Conservation (phyloP, 2,113 vertebrate species). For the Austrofundulus limnaeus region DNA sequence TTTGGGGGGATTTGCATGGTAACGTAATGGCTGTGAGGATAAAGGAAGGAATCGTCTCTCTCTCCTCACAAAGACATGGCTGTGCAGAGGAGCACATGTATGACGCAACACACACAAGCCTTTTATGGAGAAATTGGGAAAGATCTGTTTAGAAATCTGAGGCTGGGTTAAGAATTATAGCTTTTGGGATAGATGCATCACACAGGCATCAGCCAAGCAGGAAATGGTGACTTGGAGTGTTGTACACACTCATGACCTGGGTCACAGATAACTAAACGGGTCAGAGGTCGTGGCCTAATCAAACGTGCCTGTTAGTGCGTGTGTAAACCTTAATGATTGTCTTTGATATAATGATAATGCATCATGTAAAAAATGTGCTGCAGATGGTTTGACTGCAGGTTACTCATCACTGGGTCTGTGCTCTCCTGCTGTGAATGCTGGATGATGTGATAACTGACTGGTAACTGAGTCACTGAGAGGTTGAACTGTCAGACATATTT, state of each 20-base stretch:
- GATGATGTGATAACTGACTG: constrained; percentile 28
- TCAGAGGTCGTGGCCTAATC: constrained; percentile 52
- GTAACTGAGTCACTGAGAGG: constrained; percentile 35
- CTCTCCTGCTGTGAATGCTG: constrained; percentile 2
- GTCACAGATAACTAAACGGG: constrained; percentile 48
- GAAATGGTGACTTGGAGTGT: constrained; percentile 14
- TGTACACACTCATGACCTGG: constrained; percentile 27
- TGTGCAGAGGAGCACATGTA: constrained; percentile 26
- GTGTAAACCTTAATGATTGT: constrained; percentile 5
- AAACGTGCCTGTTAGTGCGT: constrained; percentile 23
- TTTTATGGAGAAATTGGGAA: constrained; percentile 21
- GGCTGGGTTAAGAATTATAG: constrained; percentile 30
- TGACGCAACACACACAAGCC: constrained; percentile 28
- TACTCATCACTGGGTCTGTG: constrained; percentile 38
- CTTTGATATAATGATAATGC: constrained; percentile 22
- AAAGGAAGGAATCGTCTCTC: constrained; percentile 49
- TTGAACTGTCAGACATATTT: constrained; percentile 6
- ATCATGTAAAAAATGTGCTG: constrained; percentile 25
- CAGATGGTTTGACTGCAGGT: constrained; percentile 48
- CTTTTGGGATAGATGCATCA: constrained; percentile 10
- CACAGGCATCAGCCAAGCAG: constrained; percentile 9
- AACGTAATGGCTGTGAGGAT: constrained; percentile 50
- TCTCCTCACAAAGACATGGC: constrained; percentile 32
- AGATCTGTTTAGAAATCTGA: constrained; percentile 39
- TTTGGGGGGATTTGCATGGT: constrained; percentile 43